Conservation (phyloP, 2,797 vertebrate species). For the Ctenochaetus hawaiiensis region DNA sequence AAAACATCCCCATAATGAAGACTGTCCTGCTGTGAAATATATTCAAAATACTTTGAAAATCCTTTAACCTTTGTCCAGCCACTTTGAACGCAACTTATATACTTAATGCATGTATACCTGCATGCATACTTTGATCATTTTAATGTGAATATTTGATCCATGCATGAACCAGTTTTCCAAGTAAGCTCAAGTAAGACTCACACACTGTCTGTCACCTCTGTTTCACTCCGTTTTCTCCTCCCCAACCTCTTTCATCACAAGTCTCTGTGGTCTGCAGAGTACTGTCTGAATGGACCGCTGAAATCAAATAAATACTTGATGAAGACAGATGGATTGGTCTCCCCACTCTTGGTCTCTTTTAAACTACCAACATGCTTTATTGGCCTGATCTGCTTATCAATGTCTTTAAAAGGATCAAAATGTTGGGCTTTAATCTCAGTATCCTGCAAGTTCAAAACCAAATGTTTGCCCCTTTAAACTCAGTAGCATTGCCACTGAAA, state of each 20-base stretch:
- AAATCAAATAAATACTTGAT: slow-evolving; percentile 66
- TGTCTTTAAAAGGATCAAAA: too few species aligned
- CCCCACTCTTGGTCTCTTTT: slow-evolving; percentile 3
- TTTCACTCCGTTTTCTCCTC: background rate
- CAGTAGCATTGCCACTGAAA: background rate
- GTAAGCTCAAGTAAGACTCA: slow-evolving; percentile 12
- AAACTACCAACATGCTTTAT: background rate
- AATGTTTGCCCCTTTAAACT: background rate
- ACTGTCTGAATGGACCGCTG: slow-evolving; percentile 34
- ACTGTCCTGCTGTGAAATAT: background rate
- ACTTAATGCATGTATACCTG: background rate
- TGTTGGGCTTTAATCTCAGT: background rate
- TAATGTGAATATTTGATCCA: background rate
- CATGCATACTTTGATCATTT: background rate
- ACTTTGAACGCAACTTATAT: background rate
- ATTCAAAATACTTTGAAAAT: background rate
- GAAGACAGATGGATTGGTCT: slow-evolving; percentile 36
- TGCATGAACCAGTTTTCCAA: background rate
- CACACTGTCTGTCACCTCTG: background rate
- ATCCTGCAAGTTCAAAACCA: background rate
- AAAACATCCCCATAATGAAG: background rate
- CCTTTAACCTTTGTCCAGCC: background rate
- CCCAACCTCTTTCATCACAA: slow-evolving; percentile 35
- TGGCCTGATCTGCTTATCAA: background rate
- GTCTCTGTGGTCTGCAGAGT: slow-evolving; percentile 20